These are phyloP conservation scores for Drosophila longiperda DNA, from an alignment of 2,888 invertebrate genomes.

Conservation along the genomic window DNA sequence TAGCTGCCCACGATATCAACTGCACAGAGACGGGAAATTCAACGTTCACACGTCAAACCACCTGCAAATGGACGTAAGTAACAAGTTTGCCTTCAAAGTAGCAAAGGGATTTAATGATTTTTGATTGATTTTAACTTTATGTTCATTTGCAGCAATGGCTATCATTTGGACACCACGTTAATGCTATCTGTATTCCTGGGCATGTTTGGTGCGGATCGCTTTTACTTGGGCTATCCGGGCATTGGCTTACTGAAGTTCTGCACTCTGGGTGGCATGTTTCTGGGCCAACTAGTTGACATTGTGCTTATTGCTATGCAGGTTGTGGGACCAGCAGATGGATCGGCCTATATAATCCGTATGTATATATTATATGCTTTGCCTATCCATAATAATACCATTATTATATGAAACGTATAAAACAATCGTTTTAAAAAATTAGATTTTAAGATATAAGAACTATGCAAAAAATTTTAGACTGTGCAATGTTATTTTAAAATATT, in stretches of 20 bases:
- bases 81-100: neutral
- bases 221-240: slow-evolving; percentile 99
- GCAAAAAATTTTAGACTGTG: neutral
- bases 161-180: slow-evolving; percentile 95
- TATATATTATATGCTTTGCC: neutral
- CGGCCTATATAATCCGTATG: slow-evolving; percentile 92
- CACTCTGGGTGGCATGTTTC: slow-evolving; percentile 97
- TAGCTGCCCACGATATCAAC: slow-evolving; percentile 92
- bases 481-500: neutral
- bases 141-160: slow-evolving; percentile 92
- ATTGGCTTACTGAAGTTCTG: slow-evolving; percentile 97
- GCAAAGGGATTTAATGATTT: neutral
- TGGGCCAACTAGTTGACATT: slow-evolving; percentile 97
- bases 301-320: slow-evolving; percentile 91
- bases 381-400: neutral
- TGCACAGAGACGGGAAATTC: slow-evolving; percentile 92
- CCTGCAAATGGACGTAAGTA: slow-evolving; percentile 98
- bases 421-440: neutral
- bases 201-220: slow-evolving; percentile 98
- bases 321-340: slow-evolving; percentile 97
- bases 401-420: neutral
- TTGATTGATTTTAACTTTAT: neutral
- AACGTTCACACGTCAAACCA: slow-evolving; percentile 92
- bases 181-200: slow-evolving; percentile 98
- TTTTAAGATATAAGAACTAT: neutral